Conservation (phyloP, 2,888 invertebrate species). For the Epinotia demarniana region DNA sequence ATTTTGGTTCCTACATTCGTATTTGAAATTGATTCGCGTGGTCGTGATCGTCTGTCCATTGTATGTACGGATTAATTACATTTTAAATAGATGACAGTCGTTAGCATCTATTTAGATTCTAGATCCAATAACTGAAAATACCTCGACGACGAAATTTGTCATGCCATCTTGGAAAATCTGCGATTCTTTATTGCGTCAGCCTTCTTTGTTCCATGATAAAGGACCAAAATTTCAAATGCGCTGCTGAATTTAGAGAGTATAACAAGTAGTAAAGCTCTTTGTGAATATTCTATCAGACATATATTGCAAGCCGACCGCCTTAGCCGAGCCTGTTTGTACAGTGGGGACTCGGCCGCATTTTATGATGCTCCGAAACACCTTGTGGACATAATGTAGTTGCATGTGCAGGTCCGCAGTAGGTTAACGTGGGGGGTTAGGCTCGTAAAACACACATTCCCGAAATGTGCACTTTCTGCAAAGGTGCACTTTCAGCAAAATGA, state of each 20-base stretch:
- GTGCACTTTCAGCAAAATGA: too few species aligned
- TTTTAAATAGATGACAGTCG: neutral
- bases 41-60: too few species aligned
- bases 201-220: neutral
- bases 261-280: slow-evolving; percentile 14
- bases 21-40: too few species aligned
- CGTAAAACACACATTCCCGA: too few species aligned
- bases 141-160: neutral
- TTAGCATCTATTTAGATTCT: neutral
- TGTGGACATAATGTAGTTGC: slow-evolving; percentile 16
- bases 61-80: too few species aligned
- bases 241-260: neutral
- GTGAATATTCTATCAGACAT: slow-evolving; percentile 8
- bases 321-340: slow-evolving; percentile 35
- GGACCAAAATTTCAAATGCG: neutral
- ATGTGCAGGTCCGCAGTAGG: slow-evolving; percentile 2
- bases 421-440: neutral
- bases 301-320: slow-evolving; percentile 5
- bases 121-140: neutral
- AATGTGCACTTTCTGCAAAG: too few species aligned
- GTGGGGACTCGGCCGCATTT: slow-evolving; percentile 32
- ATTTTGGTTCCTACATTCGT: too few species aligned
- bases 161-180: neutral
- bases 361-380: slow-evolving; percentile 36
- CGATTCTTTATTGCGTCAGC: neutral